Percentiles rank a stretch among this genome's conserved stretches.
phyloP scores from a whole-genome alignment of 2,888 invertebrate species.

The Notodonta dromedarius region DNA sequence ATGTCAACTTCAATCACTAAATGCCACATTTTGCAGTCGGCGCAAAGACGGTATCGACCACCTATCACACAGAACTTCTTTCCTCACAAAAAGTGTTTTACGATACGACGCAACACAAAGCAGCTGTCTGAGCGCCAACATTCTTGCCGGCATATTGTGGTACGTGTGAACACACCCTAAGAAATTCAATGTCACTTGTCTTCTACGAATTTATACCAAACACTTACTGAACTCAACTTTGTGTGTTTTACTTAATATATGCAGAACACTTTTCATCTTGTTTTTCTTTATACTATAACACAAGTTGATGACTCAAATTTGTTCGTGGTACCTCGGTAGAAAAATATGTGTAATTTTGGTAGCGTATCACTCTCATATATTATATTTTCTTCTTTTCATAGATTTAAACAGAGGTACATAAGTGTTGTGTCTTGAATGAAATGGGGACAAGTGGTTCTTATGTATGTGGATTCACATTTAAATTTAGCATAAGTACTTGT shows the following conservation, averaged over 20 bases:
- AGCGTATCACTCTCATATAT: neutral
- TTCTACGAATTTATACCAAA: neutral
- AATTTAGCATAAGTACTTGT: too few species aligned
- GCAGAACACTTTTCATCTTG: constrained; percentile 2
- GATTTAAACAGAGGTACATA: neutral
- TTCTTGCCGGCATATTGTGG: too few species aligned
- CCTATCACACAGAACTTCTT: too few species aligned
- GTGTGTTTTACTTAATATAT: constrained; percentile 6
- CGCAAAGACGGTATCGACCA: too few species aligned
- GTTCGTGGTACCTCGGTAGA: neutral
- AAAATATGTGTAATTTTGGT: constrained; percentile 1
- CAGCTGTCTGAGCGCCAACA: too few species aligned
- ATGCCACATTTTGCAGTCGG: too few species aligned
- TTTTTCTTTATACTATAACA: neutral
- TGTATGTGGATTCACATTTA: too few species aligned
- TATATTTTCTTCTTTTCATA: neutral
- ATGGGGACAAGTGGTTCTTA: too few species aligned
- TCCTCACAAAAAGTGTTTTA: too few species aligned
- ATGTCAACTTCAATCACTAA: too few species aligned
- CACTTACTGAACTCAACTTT: neutral
- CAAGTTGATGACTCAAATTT: neutral
- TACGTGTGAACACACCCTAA: neutral
- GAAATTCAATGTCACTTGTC: constrained; percentile 6
- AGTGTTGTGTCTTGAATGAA: too few species aligned
- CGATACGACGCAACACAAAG: too few species aligned